Evolutionary conservation across 1,140 invertebrate species (phyloP).

Genomic region (Copidosoma floridanum): DNA sequence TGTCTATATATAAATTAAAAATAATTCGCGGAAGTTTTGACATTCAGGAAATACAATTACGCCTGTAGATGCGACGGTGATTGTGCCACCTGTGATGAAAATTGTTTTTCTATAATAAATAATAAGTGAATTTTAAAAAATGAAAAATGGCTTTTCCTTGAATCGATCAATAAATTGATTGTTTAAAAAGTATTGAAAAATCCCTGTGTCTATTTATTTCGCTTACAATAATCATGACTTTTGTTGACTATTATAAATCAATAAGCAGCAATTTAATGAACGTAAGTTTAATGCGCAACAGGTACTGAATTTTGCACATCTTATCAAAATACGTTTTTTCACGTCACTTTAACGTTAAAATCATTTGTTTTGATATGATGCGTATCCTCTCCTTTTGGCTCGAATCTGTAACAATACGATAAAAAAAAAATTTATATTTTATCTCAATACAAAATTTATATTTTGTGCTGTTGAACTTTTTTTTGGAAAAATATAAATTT

Average conservation of each 20-base stretch:
- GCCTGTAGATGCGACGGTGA: constrained; percentile 35
- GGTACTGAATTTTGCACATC: no score
- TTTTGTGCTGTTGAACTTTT: background rate
- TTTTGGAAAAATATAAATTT: constrained; percentile 7
- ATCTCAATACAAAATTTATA: background rate
- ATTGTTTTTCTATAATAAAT: constrained; percentile 43
- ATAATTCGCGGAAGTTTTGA: constrained; percentile 31
- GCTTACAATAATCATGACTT: no score
- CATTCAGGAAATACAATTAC: constrained; percentile 34
- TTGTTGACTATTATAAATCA: no score
- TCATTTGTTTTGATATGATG: no score
- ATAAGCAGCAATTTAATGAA: no score
- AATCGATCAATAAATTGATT: constrained; percentile 22
- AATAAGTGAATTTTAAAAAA: constrained; percentile 39
- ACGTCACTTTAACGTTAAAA: no score
- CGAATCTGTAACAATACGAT: no score
- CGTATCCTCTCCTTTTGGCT: no score
- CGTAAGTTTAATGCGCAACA: no score
- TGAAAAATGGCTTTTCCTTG: constrained; percentile 8
- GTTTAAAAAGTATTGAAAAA: constrained; percentile 13
- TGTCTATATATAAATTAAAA: no score
- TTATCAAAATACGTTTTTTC: no score
- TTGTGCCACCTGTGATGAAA: constrained; percentile 44
- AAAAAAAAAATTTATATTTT: background rate
- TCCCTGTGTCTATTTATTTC: no score